Evolutionary conservation across 1,140 invertebrate genomes (phyloP).

Genomic region (Platyscapa corneri): DNA sequence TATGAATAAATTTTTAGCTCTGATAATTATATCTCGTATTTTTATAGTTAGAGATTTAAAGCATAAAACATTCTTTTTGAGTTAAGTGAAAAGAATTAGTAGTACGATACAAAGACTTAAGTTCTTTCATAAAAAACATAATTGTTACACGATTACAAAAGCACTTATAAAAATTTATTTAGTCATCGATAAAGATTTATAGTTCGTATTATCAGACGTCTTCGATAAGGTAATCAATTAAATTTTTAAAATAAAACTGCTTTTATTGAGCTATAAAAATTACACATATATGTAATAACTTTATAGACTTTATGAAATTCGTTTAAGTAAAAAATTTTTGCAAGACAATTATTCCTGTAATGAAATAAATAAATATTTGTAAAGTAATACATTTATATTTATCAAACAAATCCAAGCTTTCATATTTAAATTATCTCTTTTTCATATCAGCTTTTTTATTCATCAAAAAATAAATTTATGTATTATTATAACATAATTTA

Average conservation of each 20-base stretch:
- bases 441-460: no score
- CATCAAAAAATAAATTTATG: background rate
- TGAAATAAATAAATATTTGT: no score
- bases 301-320: background rate
- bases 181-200: slow-evolving; percentile 30
- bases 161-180: slow-evolving; percentile 12
- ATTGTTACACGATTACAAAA: background rate
- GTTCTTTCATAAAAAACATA: background rate
- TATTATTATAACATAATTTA: background rate
- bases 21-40: no score
- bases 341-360: no score
- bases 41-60: background rate
- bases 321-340: background rate
- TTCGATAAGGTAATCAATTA: slow-evolving; percentile 42
- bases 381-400: no score
- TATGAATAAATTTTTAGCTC: no score
- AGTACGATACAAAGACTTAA: background rate
- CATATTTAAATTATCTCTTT: background rate
- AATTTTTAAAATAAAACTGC: slow-evolving; percentile 20
- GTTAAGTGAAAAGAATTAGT: background rate
- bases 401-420: no score
- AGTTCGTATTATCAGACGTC: background rate
- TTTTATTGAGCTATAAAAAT: background rate
- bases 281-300: background rate
- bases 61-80: background rate